Base-by-base conservation (phyloP, 2,888 invertebrate genomes). In the Cheilosia vulpina region DNA sequence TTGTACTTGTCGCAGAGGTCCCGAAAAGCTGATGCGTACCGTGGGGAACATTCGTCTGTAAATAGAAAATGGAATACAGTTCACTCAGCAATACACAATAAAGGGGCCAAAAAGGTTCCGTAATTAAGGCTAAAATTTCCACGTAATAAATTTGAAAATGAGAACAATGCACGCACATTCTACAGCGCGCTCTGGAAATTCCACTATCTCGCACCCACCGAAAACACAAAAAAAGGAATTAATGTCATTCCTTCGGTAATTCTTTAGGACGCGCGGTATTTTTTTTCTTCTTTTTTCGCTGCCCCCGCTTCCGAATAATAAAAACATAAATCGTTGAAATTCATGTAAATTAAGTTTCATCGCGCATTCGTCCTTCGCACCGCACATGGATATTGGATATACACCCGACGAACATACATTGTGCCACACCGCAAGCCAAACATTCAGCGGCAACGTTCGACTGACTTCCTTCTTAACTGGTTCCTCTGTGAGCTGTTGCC, bases 31-130 rank as follows among this genome's bases (percentile, higher is more conserved):
- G 87, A 98, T 97, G 87, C 98, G 95, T 89, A 99, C 96, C 88
- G 98, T 98, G 88, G 99, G 99, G 93, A 99, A 99, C 99, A 99
- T 99, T 90, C 99, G 96, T 93, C 99, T 99, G 94, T 87, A 93
- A 91, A 87, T 19, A 69, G 2, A 78, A 34, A 24, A 50, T 60
- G n/a, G 43, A 55, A 43, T 58, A 57, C 63, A 72, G 41, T 24
- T 57, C 27, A 50, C 38, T 66, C 62, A 66, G 52, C 55, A 11
- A 17, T 50, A 27, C 27, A 27, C 27, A 6, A 55, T 19, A 57
- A 9, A 17, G 17, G n/a, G 38, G 43, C 17, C 34, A 27, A 57
- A 57, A 69, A 62, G 68, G 47, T 19, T 11, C 21, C n/a, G 63
- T 85, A 85, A 85, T 81, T 81, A 60, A 62, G 66, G 69, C 50